A percentile compares a stretch with the other conserved stretches of the same genome.
phyloP scores from a whole-genome alignment of 2,888 invertebrate genomes.

The Brenthis hecate region DNA sequence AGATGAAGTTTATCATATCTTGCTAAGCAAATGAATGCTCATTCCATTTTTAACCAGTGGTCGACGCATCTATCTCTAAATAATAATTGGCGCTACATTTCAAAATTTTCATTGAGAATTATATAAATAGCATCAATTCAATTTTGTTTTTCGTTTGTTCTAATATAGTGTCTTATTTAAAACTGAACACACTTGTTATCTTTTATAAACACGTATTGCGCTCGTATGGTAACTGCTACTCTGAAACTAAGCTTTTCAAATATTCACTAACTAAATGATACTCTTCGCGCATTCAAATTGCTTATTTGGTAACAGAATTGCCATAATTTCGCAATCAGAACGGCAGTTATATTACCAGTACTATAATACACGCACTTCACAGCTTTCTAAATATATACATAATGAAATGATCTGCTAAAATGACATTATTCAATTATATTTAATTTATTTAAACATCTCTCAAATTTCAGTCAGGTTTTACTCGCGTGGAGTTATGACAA shows the following conservation, averaged over 20 bases:
- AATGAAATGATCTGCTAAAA: too few species aligned
- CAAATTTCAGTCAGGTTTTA: not conserved
- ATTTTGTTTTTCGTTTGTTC: not conserved
- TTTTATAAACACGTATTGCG: conserved; percentile 1
- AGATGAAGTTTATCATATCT: conserved; percentile 44
- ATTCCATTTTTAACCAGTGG: conserved; percentile 51
- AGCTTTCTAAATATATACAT: too few species aligned
- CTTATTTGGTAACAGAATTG: too few species aligned
- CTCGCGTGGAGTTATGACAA: conserved; percentile 5
- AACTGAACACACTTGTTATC: not conserved
- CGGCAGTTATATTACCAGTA: too few species aligned
- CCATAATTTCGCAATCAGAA: too few species aligned
- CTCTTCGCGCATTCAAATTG: too few species aligned
- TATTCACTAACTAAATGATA: too few species aligned
- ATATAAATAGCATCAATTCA: not conserved
- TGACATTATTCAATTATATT: too few species aligned
- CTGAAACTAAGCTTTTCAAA: not conserved
- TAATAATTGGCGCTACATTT: conserved; percentile 30
- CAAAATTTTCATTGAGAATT: not conserved
- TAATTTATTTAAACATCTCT: too few species aligned
- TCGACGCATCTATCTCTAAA: conserved; percentile 27
- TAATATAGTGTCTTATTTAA: conserved; percentile 11
- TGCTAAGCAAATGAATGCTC: conserved; percentile 53
- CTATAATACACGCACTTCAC: too few species aligned
- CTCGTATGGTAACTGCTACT: not conserved